phyloP scores from a whole-genome alignment of 2,113 vertebrate genomes.

The Rutilus rutilus region DNA sequence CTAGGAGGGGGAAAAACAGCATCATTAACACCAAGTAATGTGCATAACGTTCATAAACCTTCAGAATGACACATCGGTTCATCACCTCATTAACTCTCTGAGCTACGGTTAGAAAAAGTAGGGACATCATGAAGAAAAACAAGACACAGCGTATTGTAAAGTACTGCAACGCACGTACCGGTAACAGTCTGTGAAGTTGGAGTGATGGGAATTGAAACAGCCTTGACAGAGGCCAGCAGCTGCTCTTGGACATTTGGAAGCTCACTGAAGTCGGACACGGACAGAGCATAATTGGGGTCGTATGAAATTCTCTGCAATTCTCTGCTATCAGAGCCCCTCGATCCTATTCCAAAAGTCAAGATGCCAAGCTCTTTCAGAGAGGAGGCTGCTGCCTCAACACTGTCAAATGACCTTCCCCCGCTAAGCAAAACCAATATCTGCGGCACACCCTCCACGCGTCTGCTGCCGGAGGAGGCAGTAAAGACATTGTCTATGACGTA shows the following conservation, averaged over 20 bases:
- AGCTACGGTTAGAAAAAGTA: neutral
- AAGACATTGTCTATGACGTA: slow-evolving; percentile 57
- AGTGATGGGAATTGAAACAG: neutral
- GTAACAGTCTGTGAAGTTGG: neutral
- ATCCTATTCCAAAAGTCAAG: slow-evolving; percentile 5
- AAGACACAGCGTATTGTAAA: neutral
- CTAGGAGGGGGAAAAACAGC: neutral
- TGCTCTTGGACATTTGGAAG: slow-evolving; percentile 54
- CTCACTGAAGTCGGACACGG: slow-evolving; percentile 57
- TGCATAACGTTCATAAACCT: neutral
- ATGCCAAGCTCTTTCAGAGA: neutral
- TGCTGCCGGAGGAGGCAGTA: slow-evolving; percentile 47
- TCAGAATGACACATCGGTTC: neutral
- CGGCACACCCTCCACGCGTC: neutral
- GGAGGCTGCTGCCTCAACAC: slow-evolving; percentile 3
- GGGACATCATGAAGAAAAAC: slow-evolving; percentile 43
- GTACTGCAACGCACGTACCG: neutral
- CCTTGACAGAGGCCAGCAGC: slow-evolving; percentile 26
- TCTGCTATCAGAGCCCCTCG: neutral
- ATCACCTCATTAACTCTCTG: neutral
- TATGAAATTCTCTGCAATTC: slow-evolving; percentile 39
- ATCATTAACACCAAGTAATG: neutral
- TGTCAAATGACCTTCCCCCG: slow-evolving; percentile 6
- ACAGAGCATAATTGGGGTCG: slow-evolving; percentile 29
- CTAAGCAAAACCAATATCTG: neutral